Conservation (phyloP, 1,140 invertebrate genomes). For the Coptotermes formosanus region DNA sequence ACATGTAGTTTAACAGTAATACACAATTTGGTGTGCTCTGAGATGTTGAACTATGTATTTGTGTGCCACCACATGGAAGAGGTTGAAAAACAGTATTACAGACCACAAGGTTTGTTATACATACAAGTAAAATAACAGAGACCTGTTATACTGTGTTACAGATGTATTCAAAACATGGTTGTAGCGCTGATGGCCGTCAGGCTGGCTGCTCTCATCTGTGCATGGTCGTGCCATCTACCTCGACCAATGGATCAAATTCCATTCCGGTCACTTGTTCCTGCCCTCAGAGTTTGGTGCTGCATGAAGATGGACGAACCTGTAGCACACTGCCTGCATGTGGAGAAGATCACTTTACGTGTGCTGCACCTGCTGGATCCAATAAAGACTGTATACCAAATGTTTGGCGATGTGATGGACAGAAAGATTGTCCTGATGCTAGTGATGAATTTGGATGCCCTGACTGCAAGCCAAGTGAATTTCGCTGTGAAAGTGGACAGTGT, state of each 20-base stretch:
- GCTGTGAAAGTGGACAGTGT: slow-evolving; percentile 70
- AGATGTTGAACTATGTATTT: too few relatives aligned
- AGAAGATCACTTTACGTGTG: slow-evolving; percentile 75
- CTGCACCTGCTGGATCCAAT: slow-evolving; percentile 47
- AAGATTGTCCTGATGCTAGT: slow-evolving; percentile 79
- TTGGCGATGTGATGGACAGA: slow-evolving; percentile 83
- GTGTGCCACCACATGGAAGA: too few relatives aligned
- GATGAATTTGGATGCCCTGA: slow-evolving; percentile 74
- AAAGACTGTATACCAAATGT: slow-evolving; percentile 77
- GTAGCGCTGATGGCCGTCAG: slow-evolving; percentile 43
- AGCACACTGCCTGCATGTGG: slow-evolving; percentile 70
- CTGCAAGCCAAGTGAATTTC: slow-evolving; percentile 62
- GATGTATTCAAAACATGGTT: slow-evolving; percentile 45
- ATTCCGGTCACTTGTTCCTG: slow-evolving; percentile 64
- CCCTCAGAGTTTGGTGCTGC: slow-evolving; percentile 69
- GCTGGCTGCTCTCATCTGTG: slow-evolving; percentile 72
- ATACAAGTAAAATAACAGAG: too few relatives aligned
- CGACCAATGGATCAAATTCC: slow-evolving; percentile 44
- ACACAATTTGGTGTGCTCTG: too few relatives aligned
- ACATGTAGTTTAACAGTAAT: too few relatives aligned
- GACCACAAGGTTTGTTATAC: too few relatives aligned
- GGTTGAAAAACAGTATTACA: too few relatives aligned
- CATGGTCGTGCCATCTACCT: slow-evolving; percentile 44
- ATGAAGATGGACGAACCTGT: slow-evolving; percentile 66
- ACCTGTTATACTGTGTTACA: slow-evolving; percentile 35